phyloP scores from a whole-genome alignment of 2,797 vertebrate genomes.

The Hydrophis major region DNA sequence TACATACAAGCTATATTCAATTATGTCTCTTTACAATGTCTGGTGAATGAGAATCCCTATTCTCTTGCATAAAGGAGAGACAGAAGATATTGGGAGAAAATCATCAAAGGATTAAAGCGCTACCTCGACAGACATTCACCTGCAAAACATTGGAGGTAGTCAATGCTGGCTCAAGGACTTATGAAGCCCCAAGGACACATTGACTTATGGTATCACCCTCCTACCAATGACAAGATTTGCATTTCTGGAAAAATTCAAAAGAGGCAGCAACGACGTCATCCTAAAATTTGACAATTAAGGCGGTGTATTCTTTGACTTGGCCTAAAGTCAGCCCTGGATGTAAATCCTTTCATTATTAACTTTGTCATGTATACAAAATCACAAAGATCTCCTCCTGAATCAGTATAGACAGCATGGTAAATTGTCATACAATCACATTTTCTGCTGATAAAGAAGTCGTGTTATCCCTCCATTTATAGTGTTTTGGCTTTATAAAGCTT shows the following conservation, averaged over 20 bases:
- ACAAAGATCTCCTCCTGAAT: background rate
- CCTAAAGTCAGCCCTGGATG: background rate
- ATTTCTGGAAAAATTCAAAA: background rate
- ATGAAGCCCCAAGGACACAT: background rate
- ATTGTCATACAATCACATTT: background rate
- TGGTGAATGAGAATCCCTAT: background rate
- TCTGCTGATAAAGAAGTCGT: background rate
- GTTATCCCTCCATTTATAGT: background rate
- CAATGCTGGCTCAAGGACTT: background rate
- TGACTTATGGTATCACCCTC: background rate
- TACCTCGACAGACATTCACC: background rate
- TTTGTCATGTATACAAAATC: background rate
- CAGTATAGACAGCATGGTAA: background rate
- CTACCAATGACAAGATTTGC: background rate
- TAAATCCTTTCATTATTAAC: background rate
- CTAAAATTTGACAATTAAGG: background rate
- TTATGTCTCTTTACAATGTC: background rate
- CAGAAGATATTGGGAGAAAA: background rate
- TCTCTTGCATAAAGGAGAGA: background rate
- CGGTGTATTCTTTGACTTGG: background rate
- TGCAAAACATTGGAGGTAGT: background rate
- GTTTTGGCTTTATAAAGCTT: background rate
- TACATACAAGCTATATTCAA: background rate
- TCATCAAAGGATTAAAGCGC: background rate
- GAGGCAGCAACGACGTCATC: background rate